phyloP scores from a whole-genome alignment of 92 coral and sea anemone genomes.

The Chrysogorgia sp. region DNA sequence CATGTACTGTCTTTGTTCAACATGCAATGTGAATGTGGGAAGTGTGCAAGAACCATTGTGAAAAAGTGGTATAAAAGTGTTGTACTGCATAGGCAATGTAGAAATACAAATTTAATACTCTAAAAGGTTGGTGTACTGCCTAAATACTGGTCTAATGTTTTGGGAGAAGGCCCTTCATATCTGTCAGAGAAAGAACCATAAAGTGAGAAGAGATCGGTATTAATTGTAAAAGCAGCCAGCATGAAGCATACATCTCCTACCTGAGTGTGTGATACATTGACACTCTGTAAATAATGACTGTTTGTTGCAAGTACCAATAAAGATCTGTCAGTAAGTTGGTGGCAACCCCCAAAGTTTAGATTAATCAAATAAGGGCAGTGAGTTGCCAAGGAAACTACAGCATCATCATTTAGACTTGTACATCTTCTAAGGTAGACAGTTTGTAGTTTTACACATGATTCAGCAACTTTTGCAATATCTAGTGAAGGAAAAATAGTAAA shows the following conservation, averaged over 20 bases:
- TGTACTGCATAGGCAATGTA: too few relatives aligned
- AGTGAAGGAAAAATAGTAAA: constrained; percentile 3
- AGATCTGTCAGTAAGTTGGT: constrained; percentile 73
- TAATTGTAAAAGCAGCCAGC: background rate
- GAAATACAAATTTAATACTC: too few relatives aligned
- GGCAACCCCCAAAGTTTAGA: constrained; percentile 85
- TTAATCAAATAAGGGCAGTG: constrained; percentile 67
- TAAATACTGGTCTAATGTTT: too few relatives aligned
- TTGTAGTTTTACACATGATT: constrained; percentile 67
- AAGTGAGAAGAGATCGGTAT: too few relatives aligned
- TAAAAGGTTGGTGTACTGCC: too few relatives aligned
- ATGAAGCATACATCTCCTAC: constrained; percentile 24
- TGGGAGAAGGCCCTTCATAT: too few relatives aligned
- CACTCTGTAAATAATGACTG: constrained; percentile 75
- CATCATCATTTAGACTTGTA: constrained; percentile 69
- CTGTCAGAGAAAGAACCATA: too few relatives aligned
- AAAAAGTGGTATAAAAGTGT: too few relatives aligned
- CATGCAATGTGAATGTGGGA: too few relatives aligned
- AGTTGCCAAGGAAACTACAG: constrained; percentile 68
- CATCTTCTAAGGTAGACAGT: constrained; percentile 88
- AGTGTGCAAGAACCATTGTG: too few relatives aligned
- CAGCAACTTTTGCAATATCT: constrained; percentile 72
- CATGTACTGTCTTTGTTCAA: too few relatives aligned
- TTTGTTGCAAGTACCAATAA: constrained; percentile 67
- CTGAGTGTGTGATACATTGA: constrained; percentile 80